A percentile compares a stretch with the other conserved stretches of the same genome.
These are phyloP conservation scores for Pogona vitticeps DNA, from an alignment of 2,113 vertebrate genomes.

Conservation along the genomic window DNA sequence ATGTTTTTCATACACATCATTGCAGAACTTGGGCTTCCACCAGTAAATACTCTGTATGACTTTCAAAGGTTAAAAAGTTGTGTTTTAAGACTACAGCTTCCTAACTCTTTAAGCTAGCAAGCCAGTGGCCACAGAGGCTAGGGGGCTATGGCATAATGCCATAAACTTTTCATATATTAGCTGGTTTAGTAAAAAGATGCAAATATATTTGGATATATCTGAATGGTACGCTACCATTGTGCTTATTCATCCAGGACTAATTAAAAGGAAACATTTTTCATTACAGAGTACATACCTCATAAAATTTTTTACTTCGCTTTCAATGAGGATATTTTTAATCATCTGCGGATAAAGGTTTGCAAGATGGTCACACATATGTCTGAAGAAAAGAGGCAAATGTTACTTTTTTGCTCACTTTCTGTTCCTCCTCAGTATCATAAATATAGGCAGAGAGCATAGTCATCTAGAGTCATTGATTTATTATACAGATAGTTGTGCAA, in stretches of 20 bases:
- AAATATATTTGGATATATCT: neutral
- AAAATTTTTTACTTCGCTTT: slow-evolving; percentile 79
- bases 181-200: neutral
- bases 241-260: neutral
- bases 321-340: slow-evolving; percentile 71
- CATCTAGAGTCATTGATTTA: slow-evolving; percentile 5
- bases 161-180: neutral
- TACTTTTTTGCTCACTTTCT: slow-evolving; percentile 39
- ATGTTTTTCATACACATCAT: neutral
- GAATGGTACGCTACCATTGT: neutral
- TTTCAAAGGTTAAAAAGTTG: neutral
- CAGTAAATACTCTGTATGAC: too few relatives aligned
- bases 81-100: neutral
- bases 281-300: slow-evolving; percentile 79
- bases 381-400: slow-evolving; percentile 65
- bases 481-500: slow-evolving; percentile 18
- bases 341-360: slow-evolving; percentile 89
- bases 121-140: neutral
- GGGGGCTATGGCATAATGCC: neutral
- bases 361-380: slow-evolving; percentile 88
- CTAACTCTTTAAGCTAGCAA: neutral
- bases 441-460: neutral
- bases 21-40: neutral
- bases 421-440: neutral
- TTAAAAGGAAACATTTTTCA: slow-evolving; percentile 20